phyloP scores from a whole-genome alignment of 2,797 vertebrate species.

The Phoeniculus purpureus region DNA sequence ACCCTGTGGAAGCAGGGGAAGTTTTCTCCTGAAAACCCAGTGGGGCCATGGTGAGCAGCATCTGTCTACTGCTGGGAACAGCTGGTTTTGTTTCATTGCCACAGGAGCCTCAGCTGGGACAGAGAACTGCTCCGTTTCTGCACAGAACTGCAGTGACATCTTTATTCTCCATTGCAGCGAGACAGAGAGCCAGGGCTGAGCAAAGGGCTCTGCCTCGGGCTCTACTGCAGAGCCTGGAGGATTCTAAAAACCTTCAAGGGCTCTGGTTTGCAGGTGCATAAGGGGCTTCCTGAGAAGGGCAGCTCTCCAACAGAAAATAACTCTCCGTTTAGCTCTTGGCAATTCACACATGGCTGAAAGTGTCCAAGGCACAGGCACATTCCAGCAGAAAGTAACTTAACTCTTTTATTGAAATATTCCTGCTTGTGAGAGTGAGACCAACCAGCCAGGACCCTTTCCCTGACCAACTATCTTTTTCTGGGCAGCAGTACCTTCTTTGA shows the following conservation, averaged over 20 bases:
- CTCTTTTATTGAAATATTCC: neutral
- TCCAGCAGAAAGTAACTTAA: neutral
- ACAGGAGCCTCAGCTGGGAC: neutral
- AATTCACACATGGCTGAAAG: neutral
- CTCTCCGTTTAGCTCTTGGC: neutral
- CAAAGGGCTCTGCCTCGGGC: neutral
- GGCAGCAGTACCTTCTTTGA: neutral
- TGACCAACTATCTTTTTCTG: neutral
- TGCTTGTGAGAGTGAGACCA: neutral
- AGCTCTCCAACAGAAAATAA: neutral
- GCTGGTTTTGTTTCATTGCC: neutral
- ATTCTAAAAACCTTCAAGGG: neutral
- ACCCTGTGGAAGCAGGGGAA: neutral
- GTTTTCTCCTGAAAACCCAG: neutral
- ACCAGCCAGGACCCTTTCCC: neutral
- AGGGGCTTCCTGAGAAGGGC: neutral
- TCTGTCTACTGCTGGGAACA: neutral
- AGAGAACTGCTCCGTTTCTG: neutral
- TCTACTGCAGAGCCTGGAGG: neutral
- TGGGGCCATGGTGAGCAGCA: neutral
- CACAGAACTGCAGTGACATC: neutral
- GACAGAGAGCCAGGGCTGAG: neutral
- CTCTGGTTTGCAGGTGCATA: neutral
- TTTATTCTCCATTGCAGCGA: neutral
- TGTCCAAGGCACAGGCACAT: neutral